phyloP scores from a whole-genome alignment of 2,113 vertebrate species.

The Lethenteron camtschaticum region DNA sequence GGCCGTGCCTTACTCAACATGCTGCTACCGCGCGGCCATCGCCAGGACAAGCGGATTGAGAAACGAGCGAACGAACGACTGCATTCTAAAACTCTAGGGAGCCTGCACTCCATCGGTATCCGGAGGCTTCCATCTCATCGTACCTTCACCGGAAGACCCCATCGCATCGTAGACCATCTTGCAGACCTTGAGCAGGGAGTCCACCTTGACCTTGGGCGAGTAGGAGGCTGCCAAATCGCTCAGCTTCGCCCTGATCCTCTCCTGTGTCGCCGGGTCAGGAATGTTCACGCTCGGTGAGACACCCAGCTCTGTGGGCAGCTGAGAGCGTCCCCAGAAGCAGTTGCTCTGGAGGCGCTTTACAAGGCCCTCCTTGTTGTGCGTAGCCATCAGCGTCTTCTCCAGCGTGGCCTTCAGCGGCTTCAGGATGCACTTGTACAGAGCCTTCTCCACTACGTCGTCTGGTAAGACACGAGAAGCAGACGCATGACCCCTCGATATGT shows the following conservation, averaged over 20 bases:
- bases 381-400: slow-evolving; percentile 45
- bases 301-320: slow-evolving; percentile 61
- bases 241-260: slow-evolving; percentile 81
- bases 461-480: slow-evolving; percentile 14
- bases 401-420: slow-evolving; percentile 59
- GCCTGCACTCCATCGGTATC: too few relatives aligned
- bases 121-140: too few relatives aligned
- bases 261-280: slow-evolving; percentile 53
- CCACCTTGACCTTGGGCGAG: slow-evolving; percentile 84
- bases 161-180: slow-evolving; percentile 89
- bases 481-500: too few relatives aligned
- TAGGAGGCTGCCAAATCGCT: slow-evolving; percentile 79
- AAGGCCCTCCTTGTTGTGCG: slow-evolving; percentile 44
- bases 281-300: slow-evolving; percentile 39
- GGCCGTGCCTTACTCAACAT: too few relatives aligned
- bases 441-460: slow-evolving; percentile 74
- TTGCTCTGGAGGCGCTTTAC: slow-evolving; percentile 73
- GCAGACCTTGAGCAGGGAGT: slow-evolving; percentile 59
- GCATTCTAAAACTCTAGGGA: too few relatives aligned
- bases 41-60: too few relatives aligned
- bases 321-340: slow-evolving; percentile 48
- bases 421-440: slow-evolving; percentile 87
- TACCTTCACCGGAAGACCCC: slow-evolving; percentile 21
- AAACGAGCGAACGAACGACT: too few relatives aligned
- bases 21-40: too few relatives aligned